Evolutionary conservation across 2,888 invertebrate genomes (phyloP).

Genomic region (Cryptus viduatorius): DNA sequence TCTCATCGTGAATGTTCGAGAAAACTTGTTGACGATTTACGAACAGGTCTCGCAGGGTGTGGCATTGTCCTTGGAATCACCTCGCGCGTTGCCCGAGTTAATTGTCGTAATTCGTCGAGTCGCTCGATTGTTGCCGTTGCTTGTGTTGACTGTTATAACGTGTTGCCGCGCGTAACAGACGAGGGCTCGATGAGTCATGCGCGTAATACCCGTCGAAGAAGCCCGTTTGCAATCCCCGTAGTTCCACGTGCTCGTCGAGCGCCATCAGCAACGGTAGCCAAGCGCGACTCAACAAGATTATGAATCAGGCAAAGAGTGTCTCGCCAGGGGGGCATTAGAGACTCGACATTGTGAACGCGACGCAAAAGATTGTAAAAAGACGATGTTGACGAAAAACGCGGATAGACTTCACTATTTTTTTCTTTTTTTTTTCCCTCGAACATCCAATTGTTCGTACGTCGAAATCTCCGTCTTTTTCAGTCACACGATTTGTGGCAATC

Average conservation of each 20-base stretch:
- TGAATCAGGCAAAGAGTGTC: constrained; percentile 28
- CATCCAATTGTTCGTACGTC: background rate
- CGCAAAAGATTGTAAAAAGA: background rate
- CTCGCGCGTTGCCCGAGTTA: constrained; percentile 62
- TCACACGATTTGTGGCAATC: background rate
- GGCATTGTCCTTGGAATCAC: constrained; percentile 76
- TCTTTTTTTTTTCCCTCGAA: background rate
- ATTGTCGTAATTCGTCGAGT: constrained; percentile 76
- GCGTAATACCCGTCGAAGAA: constrained; percentile 16
- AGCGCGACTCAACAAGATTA: constrained; percentile 11
- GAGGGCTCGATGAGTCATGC: constrained; percentile 29
- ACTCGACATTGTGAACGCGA: background rate
- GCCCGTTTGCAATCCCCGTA: constrained; percentile 7
- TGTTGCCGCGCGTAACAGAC: constrained; percentile 38
- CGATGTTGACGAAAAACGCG: constrained; percentile 11
- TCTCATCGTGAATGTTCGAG: background rate
- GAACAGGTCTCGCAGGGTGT: constrained; percentile 71
- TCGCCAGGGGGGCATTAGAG: background rate
- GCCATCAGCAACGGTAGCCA: background rate
- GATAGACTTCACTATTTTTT: background rate
- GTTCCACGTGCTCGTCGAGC: constrained; percentile 2
- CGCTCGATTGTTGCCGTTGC: constrained; percentile 31
- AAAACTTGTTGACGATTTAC: constrained; percentile 3
- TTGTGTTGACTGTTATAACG: constrained; percentile 55
- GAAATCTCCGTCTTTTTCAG: background rate